Evolutionary conservation across 2,113 vertebrate species (phyloP), one percentile per base, ranked within the genome.

Genomic region (Myrmecophaga tridactyla): DNA sequence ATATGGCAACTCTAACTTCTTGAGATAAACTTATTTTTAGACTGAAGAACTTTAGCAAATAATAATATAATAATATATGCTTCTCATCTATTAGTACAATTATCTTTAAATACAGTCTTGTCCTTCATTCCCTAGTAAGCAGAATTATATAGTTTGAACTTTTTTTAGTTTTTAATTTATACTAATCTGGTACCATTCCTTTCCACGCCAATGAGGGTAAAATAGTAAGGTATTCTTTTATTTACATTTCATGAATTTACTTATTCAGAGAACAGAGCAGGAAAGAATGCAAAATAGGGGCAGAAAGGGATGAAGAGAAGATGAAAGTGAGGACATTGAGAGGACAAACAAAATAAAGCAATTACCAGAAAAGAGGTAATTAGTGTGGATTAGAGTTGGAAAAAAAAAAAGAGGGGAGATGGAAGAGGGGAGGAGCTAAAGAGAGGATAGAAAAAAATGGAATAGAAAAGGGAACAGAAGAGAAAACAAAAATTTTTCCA

Each of bases 21-120:
- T 56, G 41, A 62, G 46, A 87, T 70, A 43, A 69, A 48, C 31
- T 62, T 80, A 10, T 76, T 90, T 92, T 46, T 36, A n/a, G 48
- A 41, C 14, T 73, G 75, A 92, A 70, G 46, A 27, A 6, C 76
- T 81, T 90, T 20, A 58, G 46, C 14, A 58, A 77, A 70, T 87
- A 94, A 76, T 86, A 9, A 7, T 46, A 70, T 87, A 94, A 76
- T 86, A 7, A 5, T 46, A 18, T 23, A 12, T 12, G 17, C 31
- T 53, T 58, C 43, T 85, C 34, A 31, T 75, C 25, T 58, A 17
- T 41, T 36, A 46, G 29, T 43, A 39, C 88, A 29, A 21, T 60
- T 51, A 75, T 21, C 2, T 11, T 8, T 56, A 76, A 51, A 29
- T 17, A 13, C 1, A 25, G 12, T 14, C 69, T 65, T 76, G 29